Percentiles rank a stretch among this genome's conserved stretches.
Evolutionary conservation across 2,797 vertebrate genomes (phyloP).

Genomic region (Phalloptychus januarius): DNA sequence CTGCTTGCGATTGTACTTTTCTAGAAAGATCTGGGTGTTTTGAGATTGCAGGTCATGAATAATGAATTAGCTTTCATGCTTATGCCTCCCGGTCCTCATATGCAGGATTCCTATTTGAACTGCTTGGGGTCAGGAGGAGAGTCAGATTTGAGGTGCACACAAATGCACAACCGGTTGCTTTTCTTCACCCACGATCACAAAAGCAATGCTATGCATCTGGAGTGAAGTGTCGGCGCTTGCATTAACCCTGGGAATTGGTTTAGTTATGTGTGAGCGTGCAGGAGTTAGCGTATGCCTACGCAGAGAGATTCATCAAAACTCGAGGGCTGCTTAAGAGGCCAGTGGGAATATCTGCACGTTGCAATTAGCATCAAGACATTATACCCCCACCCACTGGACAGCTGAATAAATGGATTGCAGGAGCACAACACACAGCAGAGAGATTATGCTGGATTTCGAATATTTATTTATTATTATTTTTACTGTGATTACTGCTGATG

Average conservation of each 20-base stretch:
- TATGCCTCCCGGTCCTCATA: not conserved
- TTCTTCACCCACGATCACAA: conserved; percentile 37
- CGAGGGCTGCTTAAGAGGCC: conserved; percentile 75
- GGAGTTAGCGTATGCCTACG: conserved; percentile 67
- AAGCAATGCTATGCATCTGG: conserved; percentile 44
- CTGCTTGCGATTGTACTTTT: conserved; percentile 26
- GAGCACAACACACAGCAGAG: conserved; percentile 54
- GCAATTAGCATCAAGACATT: conserved; percentile 80
- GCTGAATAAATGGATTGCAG: conserved; percentile 68
- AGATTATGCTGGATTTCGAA: conserved; percentile 48
- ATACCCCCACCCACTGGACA: conserved; percentile 78
- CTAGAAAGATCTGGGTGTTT: conserved; percentile 21
- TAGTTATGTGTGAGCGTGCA: conserved; percentile 60
- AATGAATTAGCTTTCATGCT: conserved; percentile 40
- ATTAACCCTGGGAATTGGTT: conserved; percentile 68
- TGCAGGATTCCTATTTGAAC: not conserved
- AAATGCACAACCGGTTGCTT: conserved; percentile 40
- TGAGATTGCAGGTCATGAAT: conserved; percentile 39
- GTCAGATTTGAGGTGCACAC: conserved; percentile 49
- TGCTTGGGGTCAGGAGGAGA: conserved; percentile 30
- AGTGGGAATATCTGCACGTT: conserved; percentile 76
- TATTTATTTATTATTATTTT: conserved; percentile 37
- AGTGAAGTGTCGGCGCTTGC: conserved; percentile 54
- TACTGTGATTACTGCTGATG: conserved; percentile 64
- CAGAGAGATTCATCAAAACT: conserved; percentile 74